These are phyloP conservation scores for Psophia crepitans DNA, from an alignment of 2,113 vertebrate genomes.

Conservation along the genomic window DNA sequence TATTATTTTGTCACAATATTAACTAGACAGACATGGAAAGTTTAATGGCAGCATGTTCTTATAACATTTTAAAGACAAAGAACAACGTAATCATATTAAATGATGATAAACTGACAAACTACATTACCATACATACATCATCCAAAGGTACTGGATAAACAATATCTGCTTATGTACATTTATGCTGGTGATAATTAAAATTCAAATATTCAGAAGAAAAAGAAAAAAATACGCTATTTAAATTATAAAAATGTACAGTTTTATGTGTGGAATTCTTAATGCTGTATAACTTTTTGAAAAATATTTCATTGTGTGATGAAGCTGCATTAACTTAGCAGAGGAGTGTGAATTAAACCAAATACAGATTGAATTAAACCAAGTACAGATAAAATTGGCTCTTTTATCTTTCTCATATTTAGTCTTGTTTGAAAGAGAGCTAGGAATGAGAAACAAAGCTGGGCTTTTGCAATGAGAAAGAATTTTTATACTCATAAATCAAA, in stretches of 20 bases:
- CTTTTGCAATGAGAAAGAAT: background rate
- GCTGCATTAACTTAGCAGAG: constrained; percentile 20
- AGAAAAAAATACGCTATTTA: constrained; percentile 41
- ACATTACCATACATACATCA: constrained; percentile 57
- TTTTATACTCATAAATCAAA: constrained; percentile 11
- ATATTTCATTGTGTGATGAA: constrained; percentile 19
- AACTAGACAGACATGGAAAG: constrained; percentile 60
- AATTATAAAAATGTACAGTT: constrained; percentile 66
- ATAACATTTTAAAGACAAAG: constrained; percentile 61
- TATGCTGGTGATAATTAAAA: constrained; percentile 61
- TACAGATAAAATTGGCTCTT: constrained; percentile 23
- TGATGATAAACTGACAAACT: constrained; percentile 63
- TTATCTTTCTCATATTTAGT: background rate
- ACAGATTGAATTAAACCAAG: constrained; percentile 27
- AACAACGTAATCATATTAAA: constrained; percentile 66
- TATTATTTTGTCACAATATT: constrained; percentile 73
- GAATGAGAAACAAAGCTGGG: background rate
- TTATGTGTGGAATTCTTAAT: constrained; percentile 47
- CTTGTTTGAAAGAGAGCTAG: background rate
- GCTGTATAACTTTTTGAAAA: constrained; percentile 27
- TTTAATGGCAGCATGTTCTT: constrained; percentile 65
- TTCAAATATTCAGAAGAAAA: constrained; percentile 61
- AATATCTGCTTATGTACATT: constrained; percentile 58
- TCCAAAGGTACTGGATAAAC: constrained; percentile 58
- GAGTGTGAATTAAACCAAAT: constrained; percentile 14